Base-by-base conservation (phyloP, 1,140 invertebrate species). In the Solenopsis fugax region DNA sequence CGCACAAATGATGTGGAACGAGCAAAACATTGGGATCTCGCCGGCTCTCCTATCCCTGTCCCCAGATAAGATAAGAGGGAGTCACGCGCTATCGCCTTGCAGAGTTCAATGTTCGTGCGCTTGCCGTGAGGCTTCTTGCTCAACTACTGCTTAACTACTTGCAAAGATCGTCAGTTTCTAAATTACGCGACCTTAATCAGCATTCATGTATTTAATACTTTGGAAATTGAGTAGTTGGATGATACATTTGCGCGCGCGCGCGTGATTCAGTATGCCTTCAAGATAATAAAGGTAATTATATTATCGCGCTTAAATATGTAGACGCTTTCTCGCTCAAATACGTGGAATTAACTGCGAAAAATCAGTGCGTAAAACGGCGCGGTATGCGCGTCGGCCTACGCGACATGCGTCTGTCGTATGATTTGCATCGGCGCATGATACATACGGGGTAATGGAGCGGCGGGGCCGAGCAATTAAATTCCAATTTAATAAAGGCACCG, bases 401-500 rank as follows among this genome's bases (percentile, higher is more conserved):
- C 58, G 69, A 86, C 89, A 69, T 64, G 80, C 67, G 89, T 65
- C 45, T 56, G 67, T 84, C 88, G 85, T 87, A 91, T 81, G 89
- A 91, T 91, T 91, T 89, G 87, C 89, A 91, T 89, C 81, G 84
- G 62, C 58, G 75, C 65, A 65, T 76, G 88, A 89, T 85, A 91
- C 82, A 85, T 69, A 82, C 85, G 69, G 58, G 87, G 87, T 90
- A 92, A 92, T 91, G 75, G 91, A 92, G 88, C 85, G 80, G 67
- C 90, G 73, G 84, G 87, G 88, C 58, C 89, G 88, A 92, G 92
- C 93, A 93, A 93, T 93, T 92, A 92, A 93, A 93, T 93, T 93
- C 90, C 92, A 89, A 92, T 93, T 93, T 92, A 93, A 93, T 93
- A 93, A 93, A 93, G 92, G 89, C 88, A 82, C 82, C 88, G 90